Conservation (phyloP, 1,140 invertebrate species). For the Zeugodacus cucurbitae region DNA sequence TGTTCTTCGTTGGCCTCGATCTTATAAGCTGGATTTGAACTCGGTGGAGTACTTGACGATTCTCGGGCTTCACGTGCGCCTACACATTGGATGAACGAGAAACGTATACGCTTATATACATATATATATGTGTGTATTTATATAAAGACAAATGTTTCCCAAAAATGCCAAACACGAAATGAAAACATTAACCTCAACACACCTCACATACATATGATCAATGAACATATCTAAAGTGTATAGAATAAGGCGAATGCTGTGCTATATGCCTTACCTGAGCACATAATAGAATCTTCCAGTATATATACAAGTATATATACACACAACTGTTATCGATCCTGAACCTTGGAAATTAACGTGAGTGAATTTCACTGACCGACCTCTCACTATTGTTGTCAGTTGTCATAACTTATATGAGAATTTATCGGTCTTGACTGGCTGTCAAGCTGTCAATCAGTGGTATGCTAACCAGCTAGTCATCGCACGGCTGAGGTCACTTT, state of each 20-base stretch:
- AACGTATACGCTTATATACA: neutral
- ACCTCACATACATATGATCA: too few relatives aligned
- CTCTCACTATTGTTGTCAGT: neutral
- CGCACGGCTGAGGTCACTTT: neutral
- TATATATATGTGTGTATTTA: neutral
- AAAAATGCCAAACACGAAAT: neutral
- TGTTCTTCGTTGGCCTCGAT: slow-evolving; percentile 62
- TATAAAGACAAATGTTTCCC: neutral
- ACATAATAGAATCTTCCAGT: neutral
- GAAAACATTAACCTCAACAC: too few relatives aligned
- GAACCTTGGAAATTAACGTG: neutral
- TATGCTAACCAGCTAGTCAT: neutral
- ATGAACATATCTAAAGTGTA: too few relatives aligned
- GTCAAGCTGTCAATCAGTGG: neutral
- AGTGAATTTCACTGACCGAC: neutral
- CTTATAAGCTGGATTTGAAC: slow-evolving; percentile 63
- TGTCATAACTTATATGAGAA: neutral
- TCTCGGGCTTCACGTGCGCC: slow-evolving; percentile 61
- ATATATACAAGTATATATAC: neutral
- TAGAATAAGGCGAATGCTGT: neutral
- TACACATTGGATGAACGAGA: slow-evolving; percentile 37
- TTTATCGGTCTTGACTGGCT: neutral
- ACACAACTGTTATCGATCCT: neutral
- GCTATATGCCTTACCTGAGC: too few relatives aligned
- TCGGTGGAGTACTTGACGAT: slow-evolving; percentile 63